Evolutionary conservation across 2,888 invertebrate genomes (phyloP), one percentile per base, ranked within the genome.

Genomic region (Periphyllus acericola): DNA sequence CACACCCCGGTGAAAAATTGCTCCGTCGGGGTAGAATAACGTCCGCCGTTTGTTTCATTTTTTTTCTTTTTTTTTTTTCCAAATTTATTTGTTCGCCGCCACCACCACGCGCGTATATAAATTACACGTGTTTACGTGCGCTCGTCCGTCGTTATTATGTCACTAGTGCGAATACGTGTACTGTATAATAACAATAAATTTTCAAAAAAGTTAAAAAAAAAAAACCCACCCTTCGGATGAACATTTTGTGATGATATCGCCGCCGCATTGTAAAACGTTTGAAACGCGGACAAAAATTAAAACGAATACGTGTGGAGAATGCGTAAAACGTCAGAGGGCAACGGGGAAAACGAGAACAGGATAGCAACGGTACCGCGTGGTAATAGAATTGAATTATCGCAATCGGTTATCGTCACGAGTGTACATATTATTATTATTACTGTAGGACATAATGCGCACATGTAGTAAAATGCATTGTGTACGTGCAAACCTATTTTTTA

Each of bases 111-210:
- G 8, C 36, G 36, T 60, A 60, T 81, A 66, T 81, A 81, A 87
- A 87, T 87, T 87, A 87, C 87, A 87, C 87, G 87, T 87, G 81
- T 81, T 87, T 87, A 87, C 74, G 74, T 81, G 66, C 78, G 71
- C n/a, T 81, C 36, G 32, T 29, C 81, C 81, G 74, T 87, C 81
- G 87, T 87, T 81, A 75, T 87, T 87, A 66, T 87, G 87, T 81
- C 81, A 87, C 87, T 79, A 52, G 80, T 80, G 36, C 74, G 60
- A 66, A 74, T 87, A 87, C 81, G 81, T 87, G 81, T 80, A 19
- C 81, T 36, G 81, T 87, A 74, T 75, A 81, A 46, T 25, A 75
- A 80, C 46, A 81, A 87, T 81, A 87, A 87, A 87, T 87, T 87
- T n/a, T 32, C 9, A 75, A 76, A 81, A 66, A 19, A 71, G 60